These are phyloP conservation scores for Hemichromis elongatus DNA, from an alignment of 2,113 vertebrate species.

Conservation along the genomic window DNA sequence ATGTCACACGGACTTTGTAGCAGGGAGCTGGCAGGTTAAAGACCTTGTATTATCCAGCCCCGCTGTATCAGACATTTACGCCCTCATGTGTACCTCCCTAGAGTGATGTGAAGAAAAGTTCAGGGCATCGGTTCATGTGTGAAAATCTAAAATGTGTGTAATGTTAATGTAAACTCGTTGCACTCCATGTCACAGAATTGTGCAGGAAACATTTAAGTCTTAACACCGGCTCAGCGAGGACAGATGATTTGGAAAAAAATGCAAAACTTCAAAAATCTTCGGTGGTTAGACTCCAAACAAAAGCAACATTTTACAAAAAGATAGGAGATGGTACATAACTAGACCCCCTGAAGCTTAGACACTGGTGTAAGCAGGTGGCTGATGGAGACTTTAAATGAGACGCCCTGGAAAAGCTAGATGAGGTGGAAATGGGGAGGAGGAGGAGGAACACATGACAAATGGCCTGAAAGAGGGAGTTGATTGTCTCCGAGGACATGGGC, in stretches of 20 bases:
- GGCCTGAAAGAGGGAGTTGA: background rate
- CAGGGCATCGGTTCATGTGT: background rate
- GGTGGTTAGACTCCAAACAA: background rate
- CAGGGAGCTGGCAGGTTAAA: background rate
- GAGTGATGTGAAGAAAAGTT: background rate
- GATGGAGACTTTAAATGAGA: background rate
- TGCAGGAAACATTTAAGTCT: background rate
- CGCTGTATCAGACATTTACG: background rate
- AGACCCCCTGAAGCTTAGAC: background rate
- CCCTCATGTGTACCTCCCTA: background rate
- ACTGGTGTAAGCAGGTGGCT: background rate
- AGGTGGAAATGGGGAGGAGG: background rate
- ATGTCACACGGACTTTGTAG: background rate
- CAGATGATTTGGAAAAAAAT: background rate
- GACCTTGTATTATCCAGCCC: background rate
- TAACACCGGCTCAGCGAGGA: background rate
- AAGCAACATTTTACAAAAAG: no score
- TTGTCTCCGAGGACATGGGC: background rate
- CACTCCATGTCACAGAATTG: background rate
- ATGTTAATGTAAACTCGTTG: background rate
- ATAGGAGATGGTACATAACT: rapidly evolving
- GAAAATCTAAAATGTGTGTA: background rate
- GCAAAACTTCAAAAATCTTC: background rate
- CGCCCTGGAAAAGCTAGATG: background rate
- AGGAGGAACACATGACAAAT: background rate